Percentiles rank a stretch among this genome's conserved stretches.
phyloP scores from a whole-genome alignment of 2,797 vertebrate species.

The Pogonophryne albipinna region DNA sequence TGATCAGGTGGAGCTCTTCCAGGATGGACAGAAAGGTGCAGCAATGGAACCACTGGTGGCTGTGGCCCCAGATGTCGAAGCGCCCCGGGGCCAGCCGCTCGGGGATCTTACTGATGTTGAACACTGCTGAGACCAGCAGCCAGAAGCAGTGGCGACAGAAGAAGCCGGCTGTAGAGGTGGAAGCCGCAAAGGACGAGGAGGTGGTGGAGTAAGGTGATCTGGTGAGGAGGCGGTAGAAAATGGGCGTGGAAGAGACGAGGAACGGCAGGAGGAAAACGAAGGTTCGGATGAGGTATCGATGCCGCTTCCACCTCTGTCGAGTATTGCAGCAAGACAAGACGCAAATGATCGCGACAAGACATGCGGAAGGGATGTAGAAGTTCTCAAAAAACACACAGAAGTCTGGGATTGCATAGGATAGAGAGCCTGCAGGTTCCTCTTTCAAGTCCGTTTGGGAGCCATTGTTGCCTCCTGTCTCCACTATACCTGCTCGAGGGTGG shows the following conservation, averaged over 20 bases:
- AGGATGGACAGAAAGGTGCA: constrained; percentile 89
- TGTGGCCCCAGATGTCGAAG: constrained; percentile 88
- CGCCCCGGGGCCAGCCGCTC: constrained; percentile 84
- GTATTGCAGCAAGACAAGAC: constrained; percentile 87
- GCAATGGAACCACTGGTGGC: constrained; percentile 89
- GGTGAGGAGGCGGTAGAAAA: constrained; percentile 86
- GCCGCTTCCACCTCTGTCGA: constrained; percentile 82
- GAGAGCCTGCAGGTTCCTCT: neutral
- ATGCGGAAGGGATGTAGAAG: constrained; percentile 84
- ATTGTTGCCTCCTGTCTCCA: constrained; percentile 46
- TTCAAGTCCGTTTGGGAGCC: constrained; percentile 28
- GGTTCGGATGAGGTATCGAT: constrained; percentile 87
- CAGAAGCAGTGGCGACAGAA: constrained; percentile 88
- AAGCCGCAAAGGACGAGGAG: constrained; percentile 59
- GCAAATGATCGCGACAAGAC: constrained; percentile 83
- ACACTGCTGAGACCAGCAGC: constrained; percentile 84
- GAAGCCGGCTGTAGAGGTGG: constrained; percentile 69
- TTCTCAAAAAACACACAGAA: constrained; percentile 76
- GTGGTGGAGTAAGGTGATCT: constrained; percentile 61
- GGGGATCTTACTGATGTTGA: constrained; percentile 88
- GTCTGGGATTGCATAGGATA: constrained; percentile 36
- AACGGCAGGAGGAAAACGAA: constrained; percentile 87
- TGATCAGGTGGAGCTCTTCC: constrained; percentile 88
- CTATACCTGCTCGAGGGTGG: constrained; percentile 77
- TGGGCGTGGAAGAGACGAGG: constrained; percentile 82